Evolutionary conservation across 2,888 invertebrate genomes (phyloP).

Genomic region (Latrodectus elegans): DNA sequence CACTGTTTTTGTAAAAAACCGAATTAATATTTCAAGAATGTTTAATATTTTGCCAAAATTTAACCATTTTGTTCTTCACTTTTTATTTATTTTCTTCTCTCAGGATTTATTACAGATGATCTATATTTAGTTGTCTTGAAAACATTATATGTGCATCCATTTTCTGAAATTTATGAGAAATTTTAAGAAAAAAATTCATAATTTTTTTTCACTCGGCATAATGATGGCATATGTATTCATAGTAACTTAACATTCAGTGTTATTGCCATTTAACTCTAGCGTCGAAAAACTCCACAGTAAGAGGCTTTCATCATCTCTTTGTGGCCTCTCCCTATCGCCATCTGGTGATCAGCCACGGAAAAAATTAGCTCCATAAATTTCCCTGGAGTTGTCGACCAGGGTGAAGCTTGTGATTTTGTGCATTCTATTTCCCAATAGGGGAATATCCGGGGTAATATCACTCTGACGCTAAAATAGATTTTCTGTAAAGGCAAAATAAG

Average conservation of each 20-base stretch:
- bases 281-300: not conserved
- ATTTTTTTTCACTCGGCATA: not conserved
- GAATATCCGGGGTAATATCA: slow-evolving; percentile 36
- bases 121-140: too few species aligned
- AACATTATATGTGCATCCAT: too few species aligned
- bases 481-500: slow-evolving; percentile 23
- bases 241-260: slow-evolving; percentile 31
- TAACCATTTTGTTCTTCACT: too few species aligned
- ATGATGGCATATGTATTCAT: slow-evolving; percentile 29
- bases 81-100: too few species aligned
- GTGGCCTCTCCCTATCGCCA: slow-evolving; percentile 32
- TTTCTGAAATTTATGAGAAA: too few species aligned
- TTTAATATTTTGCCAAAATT: too few species aligned
- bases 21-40: too few species aligned
- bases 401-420: slow-evolving; percentile 40
- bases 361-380: slow-evolving; percentile 62
- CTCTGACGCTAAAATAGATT: slow-evolving; percentile 28
- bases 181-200: too few species aligned
- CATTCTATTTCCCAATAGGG: slow-evolving; percentile 42
- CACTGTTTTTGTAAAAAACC: too few species aligned
- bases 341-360: slow-evolving; percentile 31
- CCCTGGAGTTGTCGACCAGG: slow-evolving; percentile 36
- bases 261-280: slow-evolving; percentile 31
- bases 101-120: too few species aligned
- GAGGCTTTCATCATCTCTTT: not conserved